Percentiles rank a stretch among this genome's conserved stretches.
Conservation (phyloP, 2,888 invertebrate species). For the Netelia virgata region DNA sequence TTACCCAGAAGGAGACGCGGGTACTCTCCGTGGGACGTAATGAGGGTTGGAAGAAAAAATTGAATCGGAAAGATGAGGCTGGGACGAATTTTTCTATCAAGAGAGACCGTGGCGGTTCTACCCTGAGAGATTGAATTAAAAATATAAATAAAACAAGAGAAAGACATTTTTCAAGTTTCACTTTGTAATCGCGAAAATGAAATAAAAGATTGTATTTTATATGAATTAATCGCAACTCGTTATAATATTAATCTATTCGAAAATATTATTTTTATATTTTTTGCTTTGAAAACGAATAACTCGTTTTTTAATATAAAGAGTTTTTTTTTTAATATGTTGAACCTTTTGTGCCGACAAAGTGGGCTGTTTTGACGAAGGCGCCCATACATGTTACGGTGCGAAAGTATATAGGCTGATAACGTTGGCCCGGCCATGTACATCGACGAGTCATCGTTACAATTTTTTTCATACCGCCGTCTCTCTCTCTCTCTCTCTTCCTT, state of each 20-base stretch:
- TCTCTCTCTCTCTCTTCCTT: background rate
- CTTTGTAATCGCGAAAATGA: too few relatives aligned
- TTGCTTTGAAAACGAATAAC: too few relatives aligned
- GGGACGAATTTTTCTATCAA: background rate
- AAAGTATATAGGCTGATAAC: too few relatives aligned
- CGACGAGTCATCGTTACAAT: slow-evolving; percentile 6
- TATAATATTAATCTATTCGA: too few relatives aligned
- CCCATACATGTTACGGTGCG: too few relatives aligned
- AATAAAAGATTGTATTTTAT: background rate
- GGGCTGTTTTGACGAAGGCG: too few relatives aligned
- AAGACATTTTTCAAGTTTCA: too few relatives aligned
- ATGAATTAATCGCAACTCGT: background rate
- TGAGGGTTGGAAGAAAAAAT: slow-evolving; percentile 1
- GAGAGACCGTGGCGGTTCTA: too few relatives aligned
- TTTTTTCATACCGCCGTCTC: background rate
- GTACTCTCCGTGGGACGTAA: background rate
- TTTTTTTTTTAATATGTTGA: too few relatives aligned
- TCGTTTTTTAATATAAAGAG: too few relatives aligned
- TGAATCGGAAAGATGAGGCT: slow-evolving; percentile 1
- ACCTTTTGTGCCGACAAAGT: too few relatives aligned
- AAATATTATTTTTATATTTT: too few relatives aligned
- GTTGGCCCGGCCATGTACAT: background rate
- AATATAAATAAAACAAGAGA: background rate
- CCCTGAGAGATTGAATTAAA: background rate
- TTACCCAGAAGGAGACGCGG: slow-evolving; percentile 7